A percentile compares a stretch with the other conserved stretches of the same genome.
Conservation (phyloP, 2,113 vertebrate species). For the Upupa epops region DNA sequence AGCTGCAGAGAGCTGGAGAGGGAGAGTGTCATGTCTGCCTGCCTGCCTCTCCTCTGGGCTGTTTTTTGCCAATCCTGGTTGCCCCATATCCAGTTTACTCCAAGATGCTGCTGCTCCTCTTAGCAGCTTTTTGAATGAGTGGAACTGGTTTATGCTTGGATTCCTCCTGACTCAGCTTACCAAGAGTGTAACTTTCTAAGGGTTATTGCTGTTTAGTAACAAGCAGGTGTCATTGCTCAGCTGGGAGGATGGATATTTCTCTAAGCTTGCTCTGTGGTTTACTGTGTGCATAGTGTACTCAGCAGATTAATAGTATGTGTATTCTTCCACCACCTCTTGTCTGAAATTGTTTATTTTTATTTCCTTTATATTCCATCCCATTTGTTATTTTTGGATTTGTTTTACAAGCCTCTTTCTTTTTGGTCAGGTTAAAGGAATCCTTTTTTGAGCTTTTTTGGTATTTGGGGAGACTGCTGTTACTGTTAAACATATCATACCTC, state of each 20-base stretch:
- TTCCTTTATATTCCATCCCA: neutral
- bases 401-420: neutral
- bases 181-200: neutral
- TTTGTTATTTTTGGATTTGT: slow-evolving; percentile 24
- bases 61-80: neutral
- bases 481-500: neutral
- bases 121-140: neutral
- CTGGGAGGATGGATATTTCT: neutral
- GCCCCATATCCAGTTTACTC: neutral
- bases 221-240: slow-evolving; percentile 7
- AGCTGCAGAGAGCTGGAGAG: neutral
- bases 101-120: neutral
- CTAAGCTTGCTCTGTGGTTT: neutral
- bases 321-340: neutral
- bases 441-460: neutral
- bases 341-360: slow-evolving; percentile 31
- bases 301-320: neutral
- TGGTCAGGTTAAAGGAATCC: neutral
- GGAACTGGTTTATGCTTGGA: neutral
- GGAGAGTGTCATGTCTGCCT: neutral
- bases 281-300: neutral
- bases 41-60: neutral
- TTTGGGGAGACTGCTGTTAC: neutral
- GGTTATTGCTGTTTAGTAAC: neutral
- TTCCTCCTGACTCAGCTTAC: neutral